These are phyloP conservation scores for Brachyptera risi DNA, from an alignment of 2,888 invertebrate species.

Conservation along the genomic window DNA sequence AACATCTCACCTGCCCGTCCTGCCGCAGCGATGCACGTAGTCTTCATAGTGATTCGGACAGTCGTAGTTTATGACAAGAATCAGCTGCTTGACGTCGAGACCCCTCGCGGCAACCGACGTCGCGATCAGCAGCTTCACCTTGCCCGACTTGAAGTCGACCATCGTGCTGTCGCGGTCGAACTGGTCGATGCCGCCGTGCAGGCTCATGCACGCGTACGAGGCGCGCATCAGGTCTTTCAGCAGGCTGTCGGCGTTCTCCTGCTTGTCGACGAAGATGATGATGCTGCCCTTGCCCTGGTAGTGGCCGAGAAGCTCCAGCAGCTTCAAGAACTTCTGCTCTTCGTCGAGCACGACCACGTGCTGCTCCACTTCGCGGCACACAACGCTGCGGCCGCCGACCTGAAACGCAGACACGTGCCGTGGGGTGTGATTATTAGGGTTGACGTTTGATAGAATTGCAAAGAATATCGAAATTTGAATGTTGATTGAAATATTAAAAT, in stretches of 20 bases:
- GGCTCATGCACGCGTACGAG: slow-evolving; percentile 92
- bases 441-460: no score
- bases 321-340: slow-evolving; percentile 95
- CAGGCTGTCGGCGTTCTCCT: slow-evolving; percentile 92
- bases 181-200: slow-evolving; percentile 99
- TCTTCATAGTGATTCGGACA: slow-evolving; percentile 99
- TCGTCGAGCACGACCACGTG: slow-evolving; percentile 91
- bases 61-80: slow-evolving; percentile 97
- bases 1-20: slow-evolving; percentile 66
- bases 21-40: slow-evolving; percentile 96
- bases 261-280: slow-evolving; percentile 97
- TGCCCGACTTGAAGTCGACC: slow-evolving; percentile 93
- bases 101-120: slow-evolving; percentile 98
- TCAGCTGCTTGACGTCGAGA: slow-evolving; percentile 96
- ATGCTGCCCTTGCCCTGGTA: slow-evolving; percentile 91
- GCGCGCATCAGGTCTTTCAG: slow-evolving; percentile 94
- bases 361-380: slow-evolving; percentile 97
- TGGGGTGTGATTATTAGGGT: no score
- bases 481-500: no score
- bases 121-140: slow-evolving; percentile 62
- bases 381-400: slow-evolving; percentile 93
- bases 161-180: slow-evolving; percentile 98
- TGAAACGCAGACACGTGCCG: no score
- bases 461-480: no score
- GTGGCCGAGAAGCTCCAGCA: slow-evolving; percentile 92